Base-by-base conservation (phyloP, 2,113 vertebrate genomes). In the Gymnogyps californianus region DNA sequence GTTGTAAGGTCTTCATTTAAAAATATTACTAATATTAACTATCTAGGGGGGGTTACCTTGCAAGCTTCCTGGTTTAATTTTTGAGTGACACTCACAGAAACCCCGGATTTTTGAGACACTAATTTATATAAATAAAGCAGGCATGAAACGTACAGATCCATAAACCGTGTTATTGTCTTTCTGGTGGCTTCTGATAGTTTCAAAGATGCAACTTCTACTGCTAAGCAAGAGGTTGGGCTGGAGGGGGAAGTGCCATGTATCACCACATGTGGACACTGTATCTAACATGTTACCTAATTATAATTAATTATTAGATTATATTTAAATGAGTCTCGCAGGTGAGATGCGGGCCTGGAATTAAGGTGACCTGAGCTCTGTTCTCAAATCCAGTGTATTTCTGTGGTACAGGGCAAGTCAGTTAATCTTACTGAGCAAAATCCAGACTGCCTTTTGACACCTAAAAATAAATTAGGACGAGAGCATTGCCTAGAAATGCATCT, bases 261-360 rank as follows among this genome's bases (percentile, higher is more conserved):
- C 9, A 69, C 34, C 42, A 42, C n/a, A 18, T 0, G 0, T 16
- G 16, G 59, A 29, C 26, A 64, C 4, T 15, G 61, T 36, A 69
- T 31, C 32, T 32, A 54, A 22, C 58, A 13, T 16, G 13, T 83
- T 11, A 80, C 7, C 34, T 61, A 82, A 72, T 16, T 28, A 67
- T 17, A 76, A 64, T 22, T 52, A 29, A 46, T 40, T 26, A 62
- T 46, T 34, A 19, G 3, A 55, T 71, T 29, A 22, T 54, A 57
- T 26, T 87, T 78, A 95, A 72, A 44, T 15, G 2, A 84, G 6
- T 36, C 40, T 78, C 5, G 0, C 38, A 84, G 44, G 29, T 1
- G 4, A 77, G 32, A 62, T 0, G 0, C 3, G 1, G 36, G 24
- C 47, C 32, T 75, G 34, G 46, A 66, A 64, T 54, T 58, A 51